Percentiles rank a stretch among this genome's conserved stretches.
phyloP scores from a whole-genome alignment of 2,888 invertebrate species.

The Microplitis manilae region DNA sequence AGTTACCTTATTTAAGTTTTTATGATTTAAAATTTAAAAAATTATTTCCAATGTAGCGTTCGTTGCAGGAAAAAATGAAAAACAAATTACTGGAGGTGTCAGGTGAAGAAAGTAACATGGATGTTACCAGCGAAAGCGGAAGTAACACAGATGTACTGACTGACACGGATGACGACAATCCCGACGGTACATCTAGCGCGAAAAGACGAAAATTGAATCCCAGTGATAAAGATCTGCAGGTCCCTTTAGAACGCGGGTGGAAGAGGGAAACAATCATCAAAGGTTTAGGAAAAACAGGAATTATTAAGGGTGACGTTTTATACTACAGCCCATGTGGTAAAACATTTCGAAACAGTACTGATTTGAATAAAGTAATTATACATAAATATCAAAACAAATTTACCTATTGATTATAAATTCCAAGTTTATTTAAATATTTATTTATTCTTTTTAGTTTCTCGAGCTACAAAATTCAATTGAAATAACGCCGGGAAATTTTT shows the following conservation, averaged over 20 bases:
- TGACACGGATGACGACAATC: constrained; percentile 69
- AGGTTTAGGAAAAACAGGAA: constrained; percentile 88
- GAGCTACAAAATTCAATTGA: constrained; percentile 73
- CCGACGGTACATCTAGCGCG: constrained; percentile 67
- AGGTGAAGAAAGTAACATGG: constrained; percentile 71
- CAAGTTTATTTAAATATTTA: not conserved
- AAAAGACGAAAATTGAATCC: constrained; percentile 69
- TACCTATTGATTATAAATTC: not conserved
- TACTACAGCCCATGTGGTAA: constrained; percentile 84
- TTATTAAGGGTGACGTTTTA: constrained; percentile 93
- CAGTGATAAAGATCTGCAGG: constrained; percentile 67
- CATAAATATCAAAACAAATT: not conserved
- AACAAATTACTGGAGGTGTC: constrained; percentile 68
- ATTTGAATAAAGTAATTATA: constrained; percentile 73
- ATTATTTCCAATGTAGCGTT: constrained; percentile 60
- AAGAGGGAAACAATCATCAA: constrained; percentile 92
- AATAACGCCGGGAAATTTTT: constrained; percentile 90
- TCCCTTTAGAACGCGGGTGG: constrained; percentile 80
- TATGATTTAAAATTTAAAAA: constrained; percentile 57
- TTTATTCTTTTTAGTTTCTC: constrained; percentile 60
- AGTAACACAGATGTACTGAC: constrained; percentile 69
- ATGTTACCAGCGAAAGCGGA: constrained; percentile 70
- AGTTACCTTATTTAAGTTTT: constrained; percentile 43
- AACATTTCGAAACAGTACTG: constrained; percentile 76
- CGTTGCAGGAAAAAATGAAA: constrained; percentile 71